Evolutionary conservation across 2,888 invertebrate species (phyloP).

Genomic region (Leistus spinibarbis): DNA sequence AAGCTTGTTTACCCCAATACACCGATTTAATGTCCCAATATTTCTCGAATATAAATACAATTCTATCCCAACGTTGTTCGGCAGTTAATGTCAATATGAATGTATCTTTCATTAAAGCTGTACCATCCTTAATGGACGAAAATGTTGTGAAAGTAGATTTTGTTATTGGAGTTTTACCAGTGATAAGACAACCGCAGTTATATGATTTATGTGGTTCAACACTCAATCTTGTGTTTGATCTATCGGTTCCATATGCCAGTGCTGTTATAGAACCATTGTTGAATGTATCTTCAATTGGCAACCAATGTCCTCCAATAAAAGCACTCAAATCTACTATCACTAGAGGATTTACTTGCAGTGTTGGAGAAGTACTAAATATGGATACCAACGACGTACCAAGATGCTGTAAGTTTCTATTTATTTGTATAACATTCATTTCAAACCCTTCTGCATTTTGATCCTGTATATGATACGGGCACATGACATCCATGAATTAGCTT

Average conservation of each 20-base stretch:
- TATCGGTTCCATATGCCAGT: conserved; percentile 91
- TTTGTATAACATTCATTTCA: too few relatives aligned
- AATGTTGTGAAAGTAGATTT: conserved; percentile 91
- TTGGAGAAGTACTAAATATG: conserved; percentile 93
- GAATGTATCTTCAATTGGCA: conserved; percentile 88
- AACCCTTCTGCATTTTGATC: too few relatives aligned
- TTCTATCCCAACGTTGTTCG: conserved; percentile 90
- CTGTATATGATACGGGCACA: too few relatives aligned
- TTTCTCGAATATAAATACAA: conserved; percentile 76
- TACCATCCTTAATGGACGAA: conserved; percentile 80
- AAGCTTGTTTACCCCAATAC: conserved; percentile 83
- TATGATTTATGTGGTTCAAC: conserved; percentile 96
- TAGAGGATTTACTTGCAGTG: conserved; percentile 90
- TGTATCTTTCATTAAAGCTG: conserved; percentile 84
- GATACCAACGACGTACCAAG: conserved; percentile 89
- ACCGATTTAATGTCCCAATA: conserved; percentile 82
- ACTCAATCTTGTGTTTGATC: conserved; percentile 88
- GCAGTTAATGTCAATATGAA: conserved; percentile 94
- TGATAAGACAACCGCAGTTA: conserved; percentile 86
- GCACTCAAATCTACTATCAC: conserved; percentile 83
- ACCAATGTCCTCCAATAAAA: conserved; percentile 89
- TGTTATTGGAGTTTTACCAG: conserved; percentile 84
- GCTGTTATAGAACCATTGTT: conserved; percentile 86
- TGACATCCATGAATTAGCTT: too few relatives aligned
- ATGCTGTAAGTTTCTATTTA: conserved; percentile 73